Evolutionary conservation across 2,797 vertebrate species (phyloP), one percentile per base, ranked within the genome.

Genomic region (Eurystomus glaucurus): DNA sequence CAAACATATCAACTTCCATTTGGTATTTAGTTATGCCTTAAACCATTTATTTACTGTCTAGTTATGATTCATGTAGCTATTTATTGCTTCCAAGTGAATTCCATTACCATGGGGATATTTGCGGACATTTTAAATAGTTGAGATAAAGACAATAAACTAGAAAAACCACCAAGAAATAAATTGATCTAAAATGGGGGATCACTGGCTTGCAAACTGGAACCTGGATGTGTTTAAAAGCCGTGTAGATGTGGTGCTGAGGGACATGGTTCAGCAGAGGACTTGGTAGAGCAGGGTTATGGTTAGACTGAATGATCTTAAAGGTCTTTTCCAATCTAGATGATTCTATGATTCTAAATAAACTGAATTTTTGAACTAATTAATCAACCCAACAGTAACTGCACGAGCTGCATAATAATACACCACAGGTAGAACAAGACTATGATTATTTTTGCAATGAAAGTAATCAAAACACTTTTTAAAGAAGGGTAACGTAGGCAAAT

Each of bases 81-180:
- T 83, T 12, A 75, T 31, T 58, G 61, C 85, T 94, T 86, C 84
- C 92, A 97, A 96, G 48, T 54, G 60, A 85, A 92, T 91, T 83
- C 71, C 68, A 92, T 91, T 93, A 37, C 88, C 52, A 91, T 64
- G 71, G 93, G 88, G 70, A 96, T 93, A 94, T 91, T 92, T 94
- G 66, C 51, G 94, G 88, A 91, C 29, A 41, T 94, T 82, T 96
- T 35, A 70, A 92, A 93, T 77, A 92, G 35, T 77, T 84, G 64
- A 85, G 66, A 95, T 79, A 94, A 87, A 80, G 77, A 83, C 25
- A 95, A 72, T 84, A 74, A 92, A 65, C 45, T 74, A 87, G 58
- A 68, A 79, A 79, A 85, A 71, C 14, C 33, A 66, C 11, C 0
- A 41, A 64, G 31, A 94, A 97, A 94, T 85, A 76, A 71, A 81